A percentile compares a stretch with the other conserved stretches of the same genome.
These are phyloP conservation scores for Lepus europaeus DNA, from an alignment of 2,113 vertebrate genomes.

Conservation along the genomic window DNA sequence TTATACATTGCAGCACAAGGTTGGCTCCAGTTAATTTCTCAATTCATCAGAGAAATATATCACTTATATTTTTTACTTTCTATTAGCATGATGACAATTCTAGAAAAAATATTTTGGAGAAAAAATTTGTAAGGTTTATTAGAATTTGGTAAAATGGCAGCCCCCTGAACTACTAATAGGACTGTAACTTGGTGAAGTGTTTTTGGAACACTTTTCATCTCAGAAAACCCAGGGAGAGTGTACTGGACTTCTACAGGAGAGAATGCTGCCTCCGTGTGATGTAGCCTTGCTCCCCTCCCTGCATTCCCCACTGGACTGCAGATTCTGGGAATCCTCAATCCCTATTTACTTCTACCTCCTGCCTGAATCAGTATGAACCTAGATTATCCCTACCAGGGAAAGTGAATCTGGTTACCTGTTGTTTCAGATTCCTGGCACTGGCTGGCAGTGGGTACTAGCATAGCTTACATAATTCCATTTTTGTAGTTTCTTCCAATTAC, in stretches of 20 bases:
- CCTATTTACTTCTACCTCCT: not conserved
- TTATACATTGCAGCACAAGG: no score
- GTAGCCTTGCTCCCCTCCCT: fast-evolving
- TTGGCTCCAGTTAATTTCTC: slow-evolving; percentile 28
- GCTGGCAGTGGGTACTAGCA: not conserved
- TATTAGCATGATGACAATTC: not conserved
- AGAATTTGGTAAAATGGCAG: not conserved
- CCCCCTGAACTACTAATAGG: not conserved
- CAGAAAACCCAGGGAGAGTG: not conserved
- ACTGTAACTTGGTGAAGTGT: not conserved
- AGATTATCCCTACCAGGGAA: not conserved
- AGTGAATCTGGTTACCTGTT: not conserved
- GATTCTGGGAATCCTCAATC: not conserved
- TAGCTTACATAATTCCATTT: not conserved
- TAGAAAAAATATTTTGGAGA: slow-evolving; percentile 3
- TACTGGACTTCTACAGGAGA: fast-evolving
- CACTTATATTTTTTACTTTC: not conserved
- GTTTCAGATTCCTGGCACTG: not conserved
- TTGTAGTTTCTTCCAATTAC: not conserved
- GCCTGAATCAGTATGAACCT: not conserved
- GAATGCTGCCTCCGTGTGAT: not conserved
- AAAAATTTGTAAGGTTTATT: not conserved
- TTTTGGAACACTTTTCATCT: not conserved
- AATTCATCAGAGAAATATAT: not conserved
- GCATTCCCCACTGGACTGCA: fast-evolving